A percentile compares a stretch with the other conserved stretches of the same genome.
Evolutionary conservation across 1,140 invertebrate species (phyloP).

Genomic region (Drosophila tani): DNA sequence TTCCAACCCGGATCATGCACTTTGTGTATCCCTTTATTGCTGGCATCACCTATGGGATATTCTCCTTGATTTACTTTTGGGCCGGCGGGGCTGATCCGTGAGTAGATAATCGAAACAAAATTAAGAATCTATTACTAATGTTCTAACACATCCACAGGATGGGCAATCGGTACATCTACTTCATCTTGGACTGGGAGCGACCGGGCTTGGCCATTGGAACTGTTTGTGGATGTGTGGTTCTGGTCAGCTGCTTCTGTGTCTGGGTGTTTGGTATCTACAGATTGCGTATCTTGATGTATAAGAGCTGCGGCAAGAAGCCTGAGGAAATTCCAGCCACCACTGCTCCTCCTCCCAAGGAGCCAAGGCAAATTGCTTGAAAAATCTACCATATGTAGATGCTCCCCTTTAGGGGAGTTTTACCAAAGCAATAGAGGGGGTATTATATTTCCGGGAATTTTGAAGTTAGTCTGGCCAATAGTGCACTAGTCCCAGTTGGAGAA

Average conservation of each 20-base stretch:
- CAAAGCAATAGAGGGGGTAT: not conserved
- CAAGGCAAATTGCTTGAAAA: constrained; percentile 20
- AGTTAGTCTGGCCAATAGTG: not conserved
- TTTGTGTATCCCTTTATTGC: constrained; percentile 89
- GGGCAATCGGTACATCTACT: constrained; percentile 73
- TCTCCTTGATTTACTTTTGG: constrained; percentile 89
- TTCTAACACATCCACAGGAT: constrained; percentile 3
- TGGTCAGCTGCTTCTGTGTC: constrained; percentile 57
- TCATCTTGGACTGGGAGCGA: constrained; percentile 69
- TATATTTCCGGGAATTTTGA: not conserved
- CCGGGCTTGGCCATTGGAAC: constrained; percentile 65
- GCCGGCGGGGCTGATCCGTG: constrained; percentile 89
- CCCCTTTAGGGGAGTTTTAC: not conserved
- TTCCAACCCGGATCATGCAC: constrained; percentile 89
- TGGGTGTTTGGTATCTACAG: constrained; percentile 60
- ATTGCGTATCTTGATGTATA: constrained; percentile 34
- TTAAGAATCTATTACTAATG: no score
- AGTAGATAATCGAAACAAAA: constrained; percentile 18
- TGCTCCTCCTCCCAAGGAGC: not conserved
- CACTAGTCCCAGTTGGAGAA: not conserved
- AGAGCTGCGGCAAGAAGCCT: constrained; percentile 26
- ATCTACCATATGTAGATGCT: no score
- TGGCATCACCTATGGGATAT: constrained; percentile 88
- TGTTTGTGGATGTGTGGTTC: constrained; percentile 59
- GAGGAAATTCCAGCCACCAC: constrained; percentile 26